Conservation (phyloP, 2,888 invertebrate genomes). For the Patella depressa region DNA sequence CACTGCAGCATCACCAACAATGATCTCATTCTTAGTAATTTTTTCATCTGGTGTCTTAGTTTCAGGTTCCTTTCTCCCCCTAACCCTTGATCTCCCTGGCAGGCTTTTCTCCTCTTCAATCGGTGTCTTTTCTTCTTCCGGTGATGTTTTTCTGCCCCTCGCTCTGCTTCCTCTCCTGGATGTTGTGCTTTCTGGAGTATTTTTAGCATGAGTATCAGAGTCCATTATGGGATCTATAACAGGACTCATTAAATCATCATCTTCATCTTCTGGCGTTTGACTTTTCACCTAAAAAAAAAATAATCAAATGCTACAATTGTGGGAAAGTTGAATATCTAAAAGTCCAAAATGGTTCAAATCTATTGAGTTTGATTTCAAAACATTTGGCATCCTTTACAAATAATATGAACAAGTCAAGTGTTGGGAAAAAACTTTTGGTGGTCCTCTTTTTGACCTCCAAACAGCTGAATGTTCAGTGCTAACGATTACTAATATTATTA, state of each 20-base stretch:
- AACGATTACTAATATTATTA: neutral
- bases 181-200: neutral
- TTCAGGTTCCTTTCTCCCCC: conserved; percentile 2
- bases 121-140: conserved; percentile 4
- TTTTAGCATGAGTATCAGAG: neutral
- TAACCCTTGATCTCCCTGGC: conserved; percentile 6
- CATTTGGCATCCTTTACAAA: too few relatives aligned
- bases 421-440: too few relatives aligned
- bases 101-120: conserved; percentile 10
- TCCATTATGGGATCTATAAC: neutral
- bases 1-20: neutral
- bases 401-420: too few relatives aligned
- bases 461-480: too few relatives aligned
- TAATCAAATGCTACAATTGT: too few relatives aligned
- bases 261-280: too few relatives aligned
- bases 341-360: too few relatives aligned
- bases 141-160: neutral
- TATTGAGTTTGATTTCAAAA: too few relatives aligned
- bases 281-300: too few relatives aligned
- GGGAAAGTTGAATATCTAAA: too few relatives aligned
- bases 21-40: neutral
- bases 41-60: neutral
- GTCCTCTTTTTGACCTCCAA: too few relatives aligned
- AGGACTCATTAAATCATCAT: neutral
- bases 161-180: conserved; percentile 2